A percentile compares a stretch with the other conserved stretches of the same genome.
phyloP scores from a whole-genome alignment of 92 coral and sea anemone species.

The Palythoa caribaeorum region DNA sequence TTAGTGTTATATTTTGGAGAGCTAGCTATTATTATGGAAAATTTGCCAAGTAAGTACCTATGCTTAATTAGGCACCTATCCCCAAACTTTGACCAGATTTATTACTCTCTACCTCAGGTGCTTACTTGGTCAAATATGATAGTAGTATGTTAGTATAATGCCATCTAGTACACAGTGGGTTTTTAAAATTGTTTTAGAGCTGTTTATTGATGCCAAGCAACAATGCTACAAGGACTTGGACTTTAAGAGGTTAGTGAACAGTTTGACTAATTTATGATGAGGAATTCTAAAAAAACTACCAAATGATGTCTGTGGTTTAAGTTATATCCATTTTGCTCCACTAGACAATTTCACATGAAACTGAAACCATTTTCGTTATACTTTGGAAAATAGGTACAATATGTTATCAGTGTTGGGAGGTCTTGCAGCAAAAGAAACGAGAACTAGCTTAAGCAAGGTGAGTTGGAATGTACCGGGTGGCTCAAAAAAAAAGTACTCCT shows the following conservation, averaged over 20 bases:
- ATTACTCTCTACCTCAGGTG: no score
- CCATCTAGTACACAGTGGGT: no score
- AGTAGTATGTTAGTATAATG: no score
- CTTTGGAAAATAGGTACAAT: conserved; percentile 69
- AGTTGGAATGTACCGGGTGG: background rate
- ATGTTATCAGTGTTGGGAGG: conserved; percentile 76
- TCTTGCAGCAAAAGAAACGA: conserved; percentile 81
- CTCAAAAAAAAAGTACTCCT: no score
- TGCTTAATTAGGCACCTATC: no score
- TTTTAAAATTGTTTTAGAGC: conserved; percentile 52
- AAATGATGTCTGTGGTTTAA: background rate
- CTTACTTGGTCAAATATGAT: no score
- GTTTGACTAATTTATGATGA: no score
- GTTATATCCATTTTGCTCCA: background rate
- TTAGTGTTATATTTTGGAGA: no score
- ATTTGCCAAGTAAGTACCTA: background rate
- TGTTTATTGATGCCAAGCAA: conserved; percentile 88
- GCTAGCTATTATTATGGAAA: no score
- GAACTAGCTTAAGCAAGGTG: conserved; percentile 71
- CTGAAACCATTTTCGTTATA: background rate
- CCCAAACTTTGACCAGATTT: no score
- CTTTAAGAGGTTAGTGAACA: conserved; percentile 77
- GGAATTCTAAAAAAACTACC: no score
- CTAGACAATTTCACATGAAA: background rate
- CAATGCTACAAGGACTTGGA: conserved; percentile 85